Evolutionary conservation across 2,888 invertebrate species (phyloP).

Genomic region (Drosophila borealis): DNA sequence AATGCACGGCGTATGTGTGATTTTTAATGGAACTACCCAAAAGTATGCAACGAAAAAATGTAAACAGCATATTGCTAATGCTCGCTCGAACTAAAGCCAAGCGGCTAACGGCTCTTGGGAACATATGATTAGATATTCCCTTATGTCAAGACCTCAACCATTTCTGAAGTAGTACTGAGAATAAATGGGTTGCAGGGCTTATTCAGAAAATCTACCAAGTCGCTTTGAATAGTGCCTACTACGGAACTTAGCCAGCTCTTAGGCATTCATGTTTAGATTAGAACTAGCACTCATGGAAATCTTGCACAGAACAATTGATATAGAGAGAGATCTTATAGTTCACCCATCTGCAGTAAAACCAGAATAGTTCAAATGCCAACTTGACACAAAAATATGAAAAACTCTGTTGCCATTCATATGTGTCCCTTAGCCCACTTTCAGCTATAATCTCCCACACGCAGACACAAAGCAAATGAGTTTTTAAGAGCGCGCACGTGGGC

Average conservation of each 20-base stretch:
- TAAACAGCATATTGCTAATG: not conserved
- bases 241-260: not conserved
- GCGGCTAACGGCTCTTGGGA: not conserved
- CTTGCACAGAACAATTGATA: not conserved
- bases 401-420: constrained; percentile 39
- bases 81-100: not conserved
- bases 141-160: too few species aligned
- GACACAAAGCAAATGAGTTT: constrained; percentile 63
- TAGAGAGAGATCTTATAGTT: not conserved
- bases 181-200: too few species aligned
- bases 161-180: too few species aligned
- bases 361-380: constrained; percentile 35
- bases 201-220: too few species aligned
- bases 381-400: constrained; percentile 60
- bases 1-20: constrained; percentile 39
- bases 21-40: constrained; percentile 45
- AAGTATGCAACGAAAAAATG: constrained; percentile 61
- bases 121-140: too few species aligned
- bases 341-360: constrained; percentile 19
- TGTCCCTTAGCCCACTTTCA: constrained; percentile 35
- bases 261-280: not conserved
- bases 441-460: constrained; percentile 25
- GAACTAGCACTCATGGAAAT: not conserved
- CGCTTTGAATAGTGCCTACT: too few species aligned
- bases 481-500: constrained; percentile 33